Evolutionary conservation across 2,888 invertebrate genomes (phyloP).

Genomic region (Adelphocoris suturalis): DNA sequence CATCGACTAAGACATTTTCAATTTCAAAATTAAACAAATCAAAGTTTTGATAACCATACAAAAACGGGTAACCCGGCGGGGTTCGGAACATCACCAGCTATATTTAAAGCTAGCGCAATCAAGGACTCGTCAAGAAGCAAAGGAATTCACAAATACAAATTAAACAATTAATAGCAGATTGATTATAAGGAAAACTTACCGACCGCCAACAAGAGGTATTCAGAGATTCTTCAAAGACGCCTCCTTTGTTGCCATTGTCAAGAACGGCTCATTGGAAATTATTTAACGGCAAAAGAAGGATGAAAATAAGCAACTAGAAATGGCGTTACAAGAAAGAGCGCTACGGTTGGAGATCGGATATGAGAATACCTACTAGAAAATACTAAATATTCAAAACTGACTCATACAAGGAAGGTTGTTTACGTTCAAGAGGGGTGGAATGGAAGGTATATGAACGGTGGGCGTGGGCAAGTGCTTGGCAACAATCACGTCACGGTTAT

Average conservation of each 20-base stretch:
- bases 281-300: background rate
- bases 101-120: too few relatives aligned
- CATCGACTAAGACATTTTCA: too few relatives aligned
- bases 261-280: background rate
- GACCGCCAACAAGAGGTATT: background rate
- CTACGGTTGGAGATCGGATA: too few relatives aligned
- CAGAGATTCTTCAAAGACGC: background rate
- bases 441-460: background rate
- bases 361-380: too few relatives aligned
- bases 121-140: too few relatives aligned
- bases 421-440: constrained; percentile 11
- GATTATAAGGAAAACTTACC: background rate
- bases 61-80: too few relatives aligned
- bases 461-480: background rate
- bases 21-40: too few relatives aligned
- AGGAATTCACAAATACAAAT: too few relatives aligned
- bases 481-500: too few relatives aligned
- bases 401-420: background rate
- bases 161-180: background rate
- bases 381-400: background rate
- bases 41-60: too few relatives aligned
- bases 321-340: background rate
- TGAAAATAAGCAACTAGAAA: background rate
- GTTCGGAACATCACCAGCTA: too few relatives aligned
- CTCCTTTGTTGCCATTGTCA: background rate